Evolutionary conservation across 1,140 invertebrate genomes (phyloP), one percentile per base, ranked within the genome.

Genomic region (Tetragonula clypearis): DNA sequence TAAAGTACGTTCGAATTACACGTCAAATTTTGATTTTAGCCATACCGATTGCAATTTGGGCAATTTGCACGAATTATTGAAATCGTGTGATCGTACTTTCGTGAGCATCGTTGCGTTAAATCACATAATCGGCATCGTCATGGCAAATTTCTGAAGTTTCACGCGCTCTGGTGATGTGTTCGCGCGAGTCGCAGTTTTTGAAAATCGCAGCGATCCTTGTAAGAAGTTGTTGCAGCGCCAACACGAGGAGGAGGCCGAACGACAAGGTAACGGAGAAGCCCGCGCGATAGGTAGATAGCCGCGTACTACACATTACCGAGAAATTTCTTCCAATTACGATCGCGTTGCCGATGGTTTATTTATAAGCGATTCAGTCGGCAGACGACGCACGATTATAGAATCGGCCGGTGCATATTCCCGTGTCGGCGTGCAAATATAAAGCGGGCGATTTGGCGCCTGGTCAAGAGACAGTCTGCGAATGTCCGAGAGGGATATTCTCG

Each of bases 381-480:
- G 81, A 79, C 84, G 73, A 23, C 5, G 77, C 77, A 77, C 79
- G 80, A 62, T 88, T 88, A 89, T 88, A 88, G 84, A 84, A 77
- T 74, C 88, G 75, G 68, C 76, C 84, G 71, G 26, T 74, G 79
- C 80, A 75, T 88, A 86, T 88, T 88, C 84, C 68, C 56, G 81
- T 83, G 78, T 73, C 82, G 82, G 85, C 41, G 86, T n/a, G 56
- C 83, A 87, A 85, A 92, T 91, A 91, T 91, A 90, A 86, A 89
- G 82, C 69, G 68, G 79, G 82, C 79, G 79, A 90, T 89, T 92
- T 93, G 92, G 92, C 92, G 84, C 86, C 71, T 73, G 91, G 90
- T 91, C 92, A 93, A 93, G 82, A 93, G 85, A 88, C 90, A 79
- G 84, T 92, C 90, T 87, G 87, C 90, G 86, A 91, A 92, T 91